Percentiles rank a stretch among this genome's conserved stretches.
phyloP scores from a whole-genome alignment of 2,888 invertebrate species.

The Epirrita christyi region DNA sequence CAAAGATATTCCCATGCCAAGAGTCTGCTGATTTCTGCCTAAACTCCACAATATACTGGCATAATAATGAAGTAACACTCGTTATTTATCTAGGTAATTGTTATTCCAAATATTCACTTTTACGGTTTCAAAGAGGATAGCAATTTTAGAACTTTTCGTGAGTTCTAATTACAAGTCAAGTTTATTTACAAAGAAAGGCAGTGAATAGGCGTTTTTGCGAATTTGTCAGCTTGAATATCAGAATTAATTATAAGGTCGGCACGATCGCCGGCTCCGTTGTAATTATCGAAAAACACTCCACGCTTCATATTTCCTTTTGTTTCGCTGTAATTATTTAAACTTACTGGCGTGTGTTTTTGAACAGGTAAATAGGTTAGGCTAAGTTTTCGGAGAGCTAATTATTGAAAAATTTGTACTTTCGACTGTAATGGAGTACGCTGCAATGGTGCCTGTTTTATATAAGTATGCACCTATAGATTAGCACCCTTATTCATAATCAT shows the following conservation, averaged over 20 bases:
- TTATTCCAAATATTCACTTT: slow-evolving; percentile 31
- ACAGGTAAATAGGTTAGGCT: too few relatives aligned
- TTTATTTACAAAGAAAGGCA: slow-evolving; percentile 42
- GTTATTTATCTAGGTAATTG: slow-evolving; percentile 28
- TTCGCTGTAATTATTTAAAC: slow-evolving; percentile 39
- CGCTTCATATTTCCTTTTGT: slow-evolving; percentile 48
- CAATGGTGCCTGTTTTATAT: too few relatives aligned
- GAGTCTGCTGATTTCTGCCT: too few relatives aligned
- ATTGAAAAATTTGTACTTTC: too few relatives aligned
- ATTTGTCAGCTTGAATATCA: slow-evolving; percentile 52
- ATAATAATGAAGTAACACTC: slow-evolving; percentile 14
- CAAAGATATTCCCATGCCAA: too few relatives aligned
- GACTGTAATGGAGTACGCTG: too few relatives aligned
- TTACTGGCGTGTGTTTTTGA: not conserved
- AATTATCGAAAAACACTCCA: slow-evolving; percentile 52
- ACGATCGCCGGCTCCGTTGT: slow-evolving; percentile 43
- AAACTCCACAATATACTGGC: slow-evolving; percentile 9
- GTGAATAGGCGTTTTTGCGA: slow-evolving; percentile 42
- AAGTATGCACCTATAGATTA: too few relatives aligned
- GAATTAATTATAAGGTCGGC: slow-evolving; percentile 51
- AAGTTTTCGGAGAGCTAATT: not conserved
- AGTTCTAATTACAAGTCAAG: slow-evolving; percentile 39
- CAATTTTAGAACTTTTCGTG: slow-evolving; percentile 37
- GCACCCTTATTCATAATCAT: too few relatives aligned
- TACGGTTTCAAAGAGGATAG: slow-evolving; percentile 29